Conservation (phyloP, 2,113 vertebrate genomes). For the Limanda limanda region DNA sequence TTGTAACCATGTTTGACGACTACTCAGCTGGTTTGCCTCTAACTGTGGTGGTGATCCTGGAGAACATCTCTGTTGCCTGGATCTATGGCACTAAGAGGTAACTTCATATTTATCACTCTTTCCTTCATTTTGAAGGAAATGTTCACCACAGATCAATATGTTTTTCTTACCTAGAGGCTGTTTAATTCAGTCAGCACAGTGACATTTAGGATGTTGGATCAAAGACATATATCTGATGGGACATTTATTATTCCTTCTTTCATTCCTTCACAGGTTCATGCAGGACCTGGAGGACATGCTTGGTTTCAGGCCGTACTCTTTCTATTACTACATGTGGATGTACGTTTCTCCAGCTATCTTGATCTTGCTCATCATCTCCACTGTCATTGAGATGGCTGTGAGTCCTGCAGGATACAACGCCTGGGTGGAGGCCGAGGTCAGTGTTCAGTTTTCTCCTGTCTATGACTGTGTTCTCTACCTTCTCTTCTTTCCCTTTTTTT, state of each 20-base stretch:
- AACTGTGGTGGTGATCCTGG: conserved; percentile 95
- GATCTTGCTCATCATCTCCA: conserved; percentile 88
- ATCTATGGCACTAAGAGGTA: conserved; percentile 98
- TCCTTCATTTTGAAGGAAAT: not conserved
- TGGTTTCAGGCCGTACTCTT: conserved; percentile 91
- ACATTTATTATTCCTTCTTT: not conserved
- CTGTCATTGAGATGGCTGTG: conserved; percentile 92
- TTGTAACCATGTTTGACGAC: conserved; percentile 99
- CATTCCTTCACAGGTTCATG: conserved; percentile 88
- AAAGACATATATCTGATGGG: not conserved
- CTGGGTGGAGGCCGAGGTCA: conserved; percentile 94
- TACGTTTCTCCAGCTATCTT: conserved; percentile 94
- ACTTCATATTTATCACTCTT: conserved; percentile 27
- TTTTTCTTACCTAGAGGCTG: not conserved
- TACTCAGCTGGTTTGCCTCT: conserved; percentile 97
- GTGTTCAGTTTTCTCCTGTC: conserved; percentile 32
- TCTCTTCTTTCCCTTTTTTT: not conserved
- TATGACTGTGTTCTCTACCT: not conserved
- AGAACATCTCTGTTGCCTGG: conserved; percentile 98
- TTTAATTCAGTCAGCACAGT: not conserved
- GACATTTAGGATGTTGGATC: not conserved
- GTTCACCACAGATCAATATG: not conserved
- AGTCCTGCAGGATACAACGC: conserved; percentile 95
- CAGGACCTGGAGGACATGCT: conserved; percentile 98
- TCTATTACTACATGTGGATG: conserved; percentile 98